Conservation (phyloP, 2,888 invertebrate species). For the Quadriops clusia region DNA sequence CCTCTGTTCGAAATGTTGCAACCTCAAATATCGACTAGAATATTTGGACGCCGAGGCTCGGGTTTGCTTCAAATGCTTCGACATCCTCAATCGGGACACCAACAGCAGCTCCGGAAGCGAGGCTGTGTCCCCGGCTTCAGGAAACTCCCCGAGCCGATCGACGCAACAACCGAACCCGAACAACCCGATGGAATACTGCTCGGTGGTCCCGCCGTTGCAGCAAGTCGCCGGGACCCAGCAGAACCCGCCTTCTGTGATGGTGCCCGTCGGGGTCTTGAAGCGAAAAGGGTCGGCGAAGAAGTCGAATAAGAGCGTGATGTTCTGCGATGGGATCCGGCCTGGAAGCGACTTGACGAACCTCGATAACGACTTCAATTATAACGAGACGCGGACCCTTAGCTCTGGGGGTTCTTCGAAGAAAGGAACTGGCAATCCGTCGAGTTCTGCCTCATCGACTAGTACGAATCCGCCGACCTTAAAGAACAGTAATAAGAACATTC, state of each 20-base stretch:
- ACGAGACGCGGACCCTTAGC: slow-evolving; percentile 18
- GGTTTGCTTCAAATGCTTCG: slow-evolving; percentile 63
- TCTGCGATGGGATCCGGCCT: slow-evolving; percentile 79
- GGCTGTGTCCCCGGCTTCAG: slow-evolving; percentile 22
- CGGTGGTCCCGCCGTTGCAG: slow-evolving; percentile 65
- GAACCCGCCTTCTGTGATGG: slow-evolving; percentile 62
- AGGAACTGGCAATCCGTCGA: not conserved
- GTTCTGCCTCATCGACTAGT: too few species aligned
- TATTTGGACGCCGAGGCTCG: slow-evolving; percentile 68
- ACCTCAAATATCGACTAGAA: slow-evolving; percentile 54
- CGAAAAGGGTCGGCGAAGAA: slow-evolving; percentile 46
- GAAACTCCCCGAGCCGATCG: slow-evolving; percentile 22
- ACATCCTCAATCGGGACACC: slow-evolving; percentile 35
- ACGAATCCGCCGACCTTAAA: slow-evolving; percentile 7
- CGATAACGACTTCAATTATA: slow-evolving; percentile 46
- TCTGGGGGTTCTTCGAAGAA: slow-evolving; percentile 4
- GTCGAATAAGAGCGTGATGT: slow-evolving; percentile 69
- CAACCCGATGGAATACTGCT: slow-evolving; percentile 81
- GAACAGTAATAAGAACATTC: slow-evolving; percentile 26
- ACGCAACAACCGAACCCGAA: slow-evolving; percentile 62
- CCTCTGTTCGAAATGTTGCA: slow-evolving; percentile 67
- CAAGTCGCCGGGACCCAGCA: slow-evolving; percentile 48
- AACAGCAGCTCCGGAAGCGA: slow-evolving; percentile 23
- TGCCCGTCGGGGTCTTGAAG: slow-evolving; percentile 73
- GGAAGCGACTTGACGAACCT: slow-evolving; percentile 75